Conservation (phyloP, 2,888 invertebrate genomes). For the Thereva unica region DNA sequence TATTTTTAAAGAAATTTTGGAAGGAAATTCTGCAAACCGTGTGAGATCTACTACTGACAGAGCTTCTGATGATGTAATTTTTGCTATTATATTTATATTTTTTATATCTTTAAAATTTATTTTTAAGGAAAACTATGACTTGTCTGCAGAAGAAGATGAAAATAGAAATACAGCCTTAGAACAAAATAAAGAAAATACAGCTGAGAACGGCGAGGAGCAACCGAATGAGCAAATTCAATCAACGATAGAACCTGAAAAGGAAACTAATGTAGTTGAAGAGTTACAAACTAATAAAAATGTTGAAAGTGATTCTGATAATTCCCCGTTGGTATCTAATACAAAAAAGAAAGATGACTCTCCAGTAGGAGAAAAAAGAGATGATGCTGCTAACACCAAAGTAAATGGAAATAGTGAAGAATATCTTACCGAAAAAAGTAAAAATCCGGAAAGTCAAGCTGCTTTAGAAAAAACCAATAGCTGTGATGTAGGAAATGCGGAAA, state of each 20-base stretch:
- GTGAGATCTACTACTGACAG: slow-evolving; percentile 4
- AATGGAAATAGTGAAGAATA: not conserved
- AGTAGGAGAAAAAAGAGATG: not conserved
- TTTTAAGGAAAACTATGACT: slow-evolving; percentile 18
- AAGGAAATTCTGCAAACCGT: slow-evolving; percentile 45
- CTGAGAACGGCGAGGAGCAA: slow-evolving; percentile 6
- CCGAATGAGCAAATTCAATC: not conserved
- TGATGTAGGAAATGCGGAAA: not conserved
- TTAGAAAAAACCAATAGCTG: not conserved
- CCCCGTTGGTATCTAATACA: too few species aligned
- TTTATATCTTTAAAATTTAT: not conserved
- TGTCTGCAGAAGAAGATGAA: slow-evolving; percentile 41
- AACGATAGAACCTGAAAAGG: slow-evolving; percentile 7
- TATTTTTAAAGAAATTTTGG: slow-evolving; percentile 52
- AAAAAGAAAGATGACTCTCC: not conserved
- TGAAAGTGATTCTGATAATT: not conserved
- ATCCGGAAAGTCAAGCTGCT: not conserved
- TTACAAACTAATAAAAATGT: not conserved
- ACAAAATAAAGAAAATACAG: slow-evolving; percentile 10
- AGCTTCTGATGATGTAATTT: slow-evolving; percentile 43
- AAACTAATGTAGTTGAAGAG: not conserved
- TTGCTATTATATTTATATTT: not conserved
- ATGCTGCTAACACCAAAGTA: not conserved
- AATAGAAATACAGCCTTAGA: slow-evolving; percentile 2
- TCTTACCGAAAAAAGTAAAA: not conserved